Evolutionary conservation across 2,888 invertebrate species (phyloP), one percentile per base, ranked within the genome.

Genomic region (Pristionchus exspectatus): DNA sequence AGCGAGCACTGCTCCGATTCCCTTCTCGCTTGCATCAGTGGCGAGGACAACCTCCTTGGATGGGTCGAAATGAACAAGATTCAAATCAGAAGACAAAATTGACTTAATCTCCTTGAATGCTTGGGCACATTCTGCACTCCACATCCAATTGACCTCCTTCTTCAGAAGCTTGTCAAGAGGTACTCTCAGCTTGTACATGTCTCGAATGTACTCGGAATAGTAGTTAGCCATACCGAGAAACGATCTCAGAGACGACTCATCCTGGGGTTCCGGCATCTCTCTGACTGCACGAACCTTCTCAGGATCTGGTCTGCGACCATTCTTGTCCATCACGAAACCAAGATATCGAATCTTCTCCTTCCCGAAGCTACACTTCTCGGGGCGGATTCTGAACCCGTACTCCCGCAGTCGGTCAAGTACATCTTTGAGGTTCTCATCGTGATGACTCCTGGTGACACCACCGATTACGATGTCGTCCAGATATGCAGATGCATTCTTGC

Each of bases 21-120:
- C 91, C 92, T 93, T 92, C 18, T 94, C 94, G 18, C 94, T 95
- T 0, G 95, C 95, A 93, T 96, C 95, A 69, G 95, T 94, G 1
- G 95, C 94, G 5, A 96, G 88, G 30, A 92, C 90, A 10, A 95
- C 74, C 38, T 92, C 93, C 33, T 92, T 87, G n/a, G 56, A 88
- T 1, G 93, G 94, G 84, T 95, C 93, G 91, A 93, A 95, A 90
- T 95, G 94, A 18, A 92, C 91, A 16, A 95, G 91, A 12, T 95
- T 91, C 18, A 91, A 72, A 21, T 93, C 91, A 24, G 92, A 92
- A 16, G 91, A 30, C 7, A 91, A 84, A 0, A 69, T 38, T 12
- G 86, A 0, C 63, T 89, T 89, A 50, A 90, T 59, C 0, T 44
- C 12, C 4, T 90, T 88, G 54, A 92, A 90, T 10, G 92, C 89